These are phyloP conservation scores for Horisme vitalbata DNA, from an alignment of 2,888 invertebrate genomes.

Conservation along the genomic window DNA sequence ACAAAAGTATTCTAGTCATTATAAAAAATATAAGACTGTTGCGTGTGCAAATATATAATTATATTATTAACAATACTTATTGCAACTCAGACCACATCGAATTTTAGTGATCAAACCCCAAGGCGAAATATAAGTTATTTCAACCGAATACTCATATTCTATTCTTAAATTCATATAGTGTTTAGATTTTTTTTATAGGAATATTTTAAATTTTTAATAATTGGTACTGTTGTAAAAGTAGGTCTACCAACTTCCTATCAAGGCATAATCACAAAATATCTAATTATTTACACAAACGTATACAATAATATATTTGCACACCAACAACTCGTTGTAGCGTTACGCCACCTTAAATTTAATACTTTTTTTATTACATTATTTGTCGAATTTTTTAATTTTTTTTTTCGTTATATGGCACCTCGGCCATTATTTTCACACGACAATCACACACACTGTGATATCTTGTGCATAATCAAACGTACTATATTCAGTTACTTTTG, in stretches of 20 bases:
- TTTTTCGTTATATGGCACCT: constrained; percentile 77
- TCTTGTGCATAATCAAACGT: constrained; percentile 62
- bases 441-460: constrained; percentile 51
- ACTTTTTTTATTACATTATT: constrained; percentile 76
- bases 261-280: too few relatives aligned
- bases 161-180: too few relatives aligned
- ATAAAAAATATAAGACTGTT: constrained; percentile 63
- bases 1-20: constrained; percentile 63
- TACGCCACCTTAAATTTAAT: constrained; percentile 71
- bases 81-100: too few relatives aligned
- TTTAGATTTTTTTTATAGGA: too few relatives aligned
- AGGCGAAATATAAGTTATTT: too few relatives aligned
- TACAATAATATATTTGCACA: constrained; percentile 40
- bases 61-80: too few relatives aligned
- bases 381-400: constrained; percentile 73
- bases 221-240: too few relatives aligned
- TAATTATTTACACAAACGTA: not conserved
- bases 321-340: constrained; percentile 48
- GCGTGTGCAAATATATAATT: constrained; percentile 45
- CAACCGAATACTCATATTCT: too few relatives aligned
- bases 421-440: constrained; percentile 64
- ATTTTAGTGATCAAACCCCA: too few relatives aligned
- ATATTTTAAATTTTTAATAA: too few relatives aligned
- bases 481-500: constrained; percentile 30
- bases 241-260: too few relatives aligned